Base-by-base conservation (phyloP, 2,797 vertebrate species). In the Ceyx erithaca region DNA sequence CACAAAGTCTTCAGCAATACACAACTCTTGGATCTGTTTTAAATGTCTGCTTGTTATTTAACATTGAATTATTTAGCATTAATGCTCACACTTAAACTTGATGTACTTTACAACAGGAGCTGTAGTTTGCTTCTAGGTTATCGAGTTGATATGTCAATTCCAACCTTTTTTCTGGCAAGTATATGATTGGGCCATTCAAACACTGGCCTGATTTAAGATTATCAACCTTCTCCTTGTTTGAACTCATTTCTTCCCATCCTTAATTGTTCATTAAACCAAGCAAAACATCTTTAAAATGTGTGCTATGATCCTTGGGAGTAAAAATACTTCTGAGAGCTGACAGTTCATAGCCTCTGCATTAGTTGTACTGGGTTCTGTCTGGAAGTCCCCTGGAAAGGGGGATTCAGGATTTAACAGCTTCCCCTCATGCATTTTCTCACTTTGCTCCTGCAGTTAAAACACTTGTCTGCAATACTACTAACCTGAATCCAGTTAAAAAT, bases 381-480 rank as follows among this genome's bases (percentile, higher is more conserved):
- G 92, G 91, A 85, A 90, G 81, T 45, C 93, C 82, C 61, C 96
- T 96, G 77, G 94, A 94, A 89, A 95, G 95, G 97, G 90, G 93
- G 83, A 94, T 40, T 40, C 69, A 89, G 61, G 89, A 82, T 64
- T 93, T 76, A 92, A 82, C 67, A 93, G 90, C 87, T 95, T 68
- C 69, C 63, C 76, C 69, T 66, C 95, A 72, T 54, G 48, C 89
- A 75, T 95, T 96, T 95, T 95, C 79, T 85, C 72, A 77, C 55
- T 87, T 86, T 89, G 81, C 77, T 91, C 76, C 62, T 90, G 62
- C 84, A 87, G 85, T 92, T 81, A 80, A 71, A 91, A 86, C 90
- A 71, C 54, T 92, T 95, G 63, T 85, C 73, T 95, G 59, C 85
- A 80, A 51, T 67, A 87, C 43, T 75, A 58, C 86, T 82, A 73